These are phyloP conservation scores for Cercopithecus mona DNA, from an alignment of 2,113 vertebrate genomes.

Conservation along the genomic window DNA sequence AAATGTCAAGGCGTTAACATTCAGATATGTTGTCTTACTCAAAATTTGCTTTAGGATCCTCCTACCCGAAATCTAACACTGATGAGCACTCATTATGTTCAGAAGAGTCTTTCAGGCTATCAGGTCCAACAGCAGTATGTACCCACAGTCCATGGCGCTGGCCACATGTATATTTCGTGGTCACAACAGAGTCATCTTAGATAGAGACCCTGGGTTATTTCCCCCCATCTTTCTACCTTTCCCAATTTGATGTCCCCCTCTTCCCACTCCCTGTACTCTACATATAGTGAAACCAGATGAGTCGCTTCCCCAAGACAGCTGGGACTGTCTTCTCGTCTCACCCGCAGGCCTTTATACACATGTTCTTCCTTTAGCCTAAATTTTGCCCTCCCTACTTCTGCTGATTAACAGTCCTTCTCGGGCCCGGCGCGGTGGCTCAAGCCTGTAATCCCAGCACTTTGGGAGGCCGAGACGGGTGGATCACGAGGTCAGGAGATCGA, in stretches of 20 bases:
- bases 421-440: too few species aligned
- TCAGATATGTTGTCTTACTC: background rate
- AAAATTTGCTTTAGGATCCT: constrained; percentile 1
- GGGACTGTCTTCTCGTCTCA: background rate
- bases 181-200: background rate
- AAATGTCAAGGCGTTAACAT: background rate
- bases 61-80: background rate
- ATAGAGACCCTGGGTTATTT: background rate
- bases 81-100: background rate
- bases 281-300: background rate
- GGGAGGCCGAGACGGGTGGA: too few species aligned
- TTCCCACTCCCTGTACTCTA: background rate
- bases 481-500: too few species aligned
- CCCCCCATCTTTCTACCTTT: background rate
- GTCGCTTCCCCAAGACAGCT: background rate
- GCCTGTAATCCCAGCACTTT: too few species aligned
- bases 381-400: background rate
- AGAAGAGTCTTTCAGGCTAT: background rate
- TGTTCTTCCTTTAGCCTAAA: background rate
- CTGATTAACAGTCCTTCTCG: background rate
- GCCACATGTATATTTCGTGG: background rate
- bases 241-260: background rate
- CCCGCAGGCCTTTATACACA: background rate
- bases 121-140: background rate
- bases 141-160: background rate